phyloP scores from a whole-genome alignment of 2,888 invertebrate species.

The Oligia latruncula region DNA sequence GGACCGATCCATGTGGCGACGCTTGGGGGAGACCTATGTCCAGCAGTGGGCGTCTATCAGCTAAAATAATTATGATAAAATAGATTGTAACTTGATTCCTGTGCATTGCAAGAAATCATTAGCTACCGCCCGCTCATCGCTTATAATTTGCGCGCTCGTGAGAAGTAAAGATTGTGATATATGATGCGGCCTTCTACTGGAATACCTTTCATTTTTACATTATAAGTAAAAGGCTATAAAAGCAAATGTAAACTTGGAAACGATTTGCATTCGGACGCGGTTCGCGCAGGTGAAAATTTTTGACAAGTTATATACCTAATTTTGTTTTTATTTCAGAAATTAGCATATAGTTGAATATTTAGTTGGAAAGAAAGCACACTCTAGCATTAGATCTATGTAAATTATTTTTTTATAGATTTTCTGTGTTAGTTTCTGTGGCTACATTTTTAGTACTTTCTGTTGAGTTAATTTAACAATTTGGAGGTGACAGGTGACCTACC shows the following conservation, averaged over 20 bases:
- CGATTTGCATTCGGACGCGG: constrained; percentile 38
- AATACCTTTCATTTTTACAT: constrained; percentile 71
- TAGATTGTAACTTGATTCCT: background rate
- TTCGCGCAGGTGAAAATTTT: constrained; percentile 4
- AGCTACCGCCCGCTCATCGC: background rate
- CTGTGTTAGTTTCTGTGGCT: background rate
- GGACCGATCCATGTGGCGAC: background rate
- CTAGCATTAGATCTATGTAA: background rate
- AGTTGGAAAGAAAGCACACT: constrained; percentile 5
- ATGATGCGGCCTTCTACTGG: constrained; percentile 66
- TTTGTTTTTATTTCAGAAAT: constrained; percentile 10
- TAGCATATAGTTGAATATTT: constrained; percentile 10
- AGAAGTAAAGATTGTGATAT: constrained; percentile 64
- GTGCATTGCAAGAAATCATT: background rate
- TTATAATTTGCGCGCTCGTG: constrained; percentile 28
- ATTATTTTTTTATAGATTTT: background rate
- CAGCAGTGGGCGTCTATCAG: background rate
- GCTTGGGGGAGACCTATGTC: background rate
- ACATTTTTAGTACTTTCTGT: background rate
- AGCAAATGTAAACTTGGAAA: constrained; percentile 42
- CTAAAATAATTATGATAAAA: background rate
- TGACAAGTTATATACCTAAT: constrained; percentile 6
- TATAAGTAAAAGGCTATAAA: constrained; percentile 57
- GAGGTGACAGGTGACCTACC: background rate
- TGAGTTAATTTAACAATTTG: background rate